Conservation (phyloP, 2,888 invertebrate genomes). For the Cheilosia scutellata region DNA sequence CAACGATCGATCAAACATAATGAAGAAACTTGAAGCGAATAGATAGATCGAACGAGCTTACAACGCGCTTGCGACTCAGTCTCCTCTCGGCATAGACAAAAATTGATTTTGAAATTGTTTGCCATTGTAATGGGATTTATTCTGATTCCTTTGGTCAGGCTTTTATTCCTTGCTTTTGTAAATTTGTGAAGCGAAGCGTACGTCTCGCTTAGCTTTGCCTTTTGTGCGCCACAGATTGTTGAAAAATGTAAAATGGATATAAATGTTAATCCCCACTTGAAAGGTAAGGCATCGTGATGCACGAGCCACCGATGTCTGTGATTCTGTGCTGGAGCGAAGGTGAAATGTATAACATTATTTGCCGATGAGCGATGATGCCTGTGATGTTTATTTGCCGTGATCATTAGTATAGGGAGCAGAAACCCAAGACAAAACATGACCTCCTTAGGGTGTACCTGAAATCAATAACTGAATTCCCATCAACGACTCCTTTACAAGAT, state of each 20-base stretch:
- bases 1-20: conserved; percentile 71
- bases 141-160: conserved; percentile 10
- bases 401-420: conserved; percentile 30
- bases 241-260: conserved; percentile 36
- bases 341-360: conserved; percentile 45
- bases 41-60: conserved; percentile 40
- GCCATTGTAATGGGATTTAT: conserved; percentile 53
- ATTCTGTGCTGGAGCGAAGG: conserved; percentile 17
- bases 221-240: conserved; percentile 27
- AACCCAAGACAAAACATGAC: conserved; percentile 37
- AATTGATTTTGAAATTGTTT: conserved; percentile 62
- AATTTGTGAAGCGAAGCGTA: conserved; percentile 4
- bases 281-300: conserved; percentile 46
- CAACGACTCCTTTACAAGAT: conserved; percentile 6
- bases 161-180: conserved; percentile 35
- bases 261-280: conserved; percentile 43
- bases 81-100: conserved; percentile 20
- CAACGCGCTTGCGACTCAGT: conserved; percentile 16
- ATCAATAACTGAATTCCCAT: conserved; percentile 24
- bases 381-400: conserved; percentile 14
- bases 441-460: conserved; percentile 76
- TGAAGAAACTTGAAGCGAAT: conserved; percentile 58
- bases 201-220: conserved; percentile 31
- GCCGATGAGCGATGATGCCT: conserved; percentile 13
- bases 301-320: conserved; percentile 46